Conservation (phyloP, 2,888 invertebrate genomes). For the Lepidochrysops patricia region DNA sequence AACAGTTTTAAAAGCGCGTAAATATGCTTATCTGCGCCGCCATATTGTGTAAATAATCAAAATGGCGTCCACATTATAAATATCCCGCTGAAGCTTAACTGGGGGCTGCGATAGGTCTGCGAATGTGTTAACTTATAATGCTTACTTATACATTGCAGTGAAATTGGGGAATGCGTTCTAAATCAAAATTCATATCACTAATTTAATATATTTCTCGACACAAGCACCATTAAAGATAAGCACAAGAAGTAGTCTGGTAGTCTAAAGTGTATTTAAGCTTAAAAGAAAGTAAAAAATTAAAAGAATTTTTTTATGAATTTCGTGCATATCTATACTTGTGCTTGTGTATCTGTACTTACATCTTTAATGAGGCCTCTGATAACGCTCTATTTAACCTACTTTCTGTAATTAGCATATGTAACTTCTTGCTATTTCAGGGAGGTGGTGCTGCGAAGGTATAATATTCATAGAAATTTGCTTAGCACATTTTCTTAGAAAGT, state of each 20-base stretch:
- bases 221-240: too few species aligned
- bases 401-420: not conserved
- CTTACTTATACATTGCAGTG: conserved; percentile 28
- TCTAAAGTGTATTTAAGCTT: too few species aligned
- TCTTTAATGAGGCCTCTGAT: too few species aligned
- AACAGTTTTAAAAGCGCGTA: conserved; percentile 40
- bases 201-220: not conserved
- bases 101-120: conserved; percentile 24
- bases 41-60: conserved; percentile 21
- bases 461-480: not conserved
- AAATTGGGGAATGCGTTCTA: conserved; percentile 13
- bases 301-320: too few species aligned
- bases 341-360: not conserved
- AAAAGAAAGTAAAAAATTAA: too few species aligned
- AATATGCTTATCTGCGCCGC: conserved; percentile 36
- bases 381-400: too few species aligned
- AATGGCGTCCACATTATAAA: conserved; percentile 18
- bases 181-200: not conserved
- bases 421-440: not conserved
- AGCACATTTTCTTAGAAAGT: not conserved
- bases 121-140: too few species aligned
- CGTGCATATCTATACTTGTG: not conserved
- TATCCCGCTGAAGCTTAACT: conserved; percentile 25
- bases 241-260: too few species aligned
- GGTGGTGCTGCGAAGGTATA: conserved; percentile 8